Percentiles rank a stretch among this genome's conserved stretches.
phyloP scores from a whole-genome alignment of 2,888 invertebrate species.

The Carterocephalus palaemon region DNA sequence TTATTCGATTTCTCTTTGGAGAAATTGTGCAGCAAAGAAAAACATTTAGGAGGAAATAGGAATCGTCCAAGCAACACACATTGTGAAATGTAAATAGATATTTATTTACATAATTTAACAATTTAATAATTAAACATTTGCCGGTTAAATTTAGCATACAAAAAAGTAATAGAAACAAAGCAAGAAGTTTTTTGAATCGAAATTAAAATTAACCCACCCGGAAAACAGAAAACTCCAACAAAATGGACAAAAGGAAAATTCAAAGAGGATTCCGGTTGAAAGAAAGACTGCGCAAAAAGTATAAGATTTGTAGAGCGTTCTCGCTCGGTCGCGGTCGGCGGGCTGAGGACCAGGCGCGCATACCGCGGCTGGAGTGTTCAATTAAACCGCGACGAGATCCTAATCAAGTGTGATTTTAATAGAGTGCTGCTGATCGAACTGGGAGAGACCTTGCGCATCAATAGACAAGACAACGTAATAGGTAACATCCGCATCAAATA shows the following conservation, averaged over 20 bases:
- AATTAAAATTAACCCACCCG: constrained; percentile 71
- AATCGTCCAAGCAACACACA: too few relatives aligned
- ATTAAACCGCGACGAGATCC: constrained; percentile 64
- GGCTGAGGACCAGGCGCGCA: constrained; percentile 58
- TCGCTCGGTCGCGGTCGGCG: constrained; percentile 38
- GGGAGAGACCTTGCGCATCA: constrained; percentile 29
- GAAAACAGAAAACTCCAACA: constrained; percentile 68
- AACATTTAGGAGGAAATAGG: too few relatives aligned
- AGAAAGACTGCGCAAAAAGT: constrained; percentile 45
- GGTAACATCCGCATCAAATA: constrained; percentile 49
- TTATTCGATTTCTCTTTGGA: too few relatives aligned
- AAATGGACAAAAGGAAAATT: constrained; percentile 59
- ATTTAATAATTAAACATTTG: too few relatives aligned
- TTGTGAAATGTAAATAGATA: too few relatives aligned
- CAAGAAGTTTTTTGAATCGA: constrained; percentile 51
- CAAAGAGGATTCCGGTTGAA: constrained; percentile 59
- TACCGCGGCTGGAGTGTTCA: constrained; percentile 58
- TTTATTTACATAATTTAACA: too few relatives aligned
- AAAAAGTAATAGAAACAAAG: constrained; percentile 35
- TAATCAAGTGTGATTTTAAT: constrained; percentile 73
- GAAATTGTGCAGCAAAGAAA: too few relatives aligned
- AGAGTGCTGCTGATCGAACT: constrained; percentile 54
- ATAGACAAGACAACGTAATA: constrained; percentile 41
- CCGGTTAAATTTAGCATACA: constrained; percentile 31
- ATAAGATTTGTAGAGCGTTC: constrained; percentile 46